Conservation (phyloP, 2,888 invertebrate genomes). For the Sarcophaga subvicina region DNA sequence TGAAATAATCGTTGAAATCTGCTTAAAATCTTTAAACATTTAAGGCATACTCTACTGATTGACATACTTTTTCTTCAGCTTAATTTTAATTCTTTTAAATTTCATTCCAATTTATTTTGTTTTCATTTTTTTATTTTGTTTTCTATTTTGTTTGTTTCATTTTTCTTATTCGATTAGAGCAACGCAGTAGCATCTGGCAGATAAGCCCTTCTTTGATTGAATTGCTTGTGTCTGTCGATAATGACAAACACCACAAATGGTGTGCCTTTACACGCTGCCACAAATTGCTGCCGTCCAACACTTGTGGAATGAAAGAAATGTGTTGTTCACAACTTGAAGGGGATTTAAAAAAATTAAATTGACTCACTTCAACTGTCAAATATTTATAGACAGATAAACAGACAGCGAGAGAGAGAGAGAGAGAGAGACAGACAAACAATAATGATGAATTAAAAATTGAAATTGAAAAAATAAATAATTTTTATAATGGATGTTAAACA, state of each 20-base stretch:
- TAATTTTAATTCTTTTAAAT: no score
- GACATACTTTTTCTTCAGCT: no score
- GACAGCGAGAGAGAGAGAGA: no score
- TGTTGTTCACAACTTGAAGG: not conserved
- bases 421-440: not conserved
- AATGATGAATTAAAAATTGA: not conserved
- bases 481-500: slow-evolving; percentile 15
- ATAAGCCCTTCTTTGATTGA: slow-evolving; percentile 58
- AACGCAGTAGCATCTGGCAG: slow-evolving; percentile 14
- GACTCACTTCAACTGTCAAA: not conserved
- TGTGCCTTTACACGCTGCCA: not conserved
- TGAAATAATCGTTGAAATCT: not conserved
- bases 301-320: not conserved
- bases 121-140: not conserved
- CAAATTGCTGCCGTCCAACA: not conserved
- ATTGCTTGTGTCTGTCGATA: slow-evolving; percentile 28
- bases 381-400: not conserved
- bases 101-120: no score
- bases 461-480: not conserved
- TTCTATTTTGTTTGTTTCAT: slow-evolving; percentile 5
- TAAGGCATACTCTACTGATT: no score
- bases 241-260: not conserved
- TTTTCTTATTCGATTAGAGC: slow-evolving; percentile 31
- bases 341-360: not conserved
- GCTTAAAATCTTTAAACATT: no score